These are phyloP conservation scores for Serranus cabrilla DNA, from an alignment of 2,797 vertebrate species.

Conservation along the genomic window DNA sequence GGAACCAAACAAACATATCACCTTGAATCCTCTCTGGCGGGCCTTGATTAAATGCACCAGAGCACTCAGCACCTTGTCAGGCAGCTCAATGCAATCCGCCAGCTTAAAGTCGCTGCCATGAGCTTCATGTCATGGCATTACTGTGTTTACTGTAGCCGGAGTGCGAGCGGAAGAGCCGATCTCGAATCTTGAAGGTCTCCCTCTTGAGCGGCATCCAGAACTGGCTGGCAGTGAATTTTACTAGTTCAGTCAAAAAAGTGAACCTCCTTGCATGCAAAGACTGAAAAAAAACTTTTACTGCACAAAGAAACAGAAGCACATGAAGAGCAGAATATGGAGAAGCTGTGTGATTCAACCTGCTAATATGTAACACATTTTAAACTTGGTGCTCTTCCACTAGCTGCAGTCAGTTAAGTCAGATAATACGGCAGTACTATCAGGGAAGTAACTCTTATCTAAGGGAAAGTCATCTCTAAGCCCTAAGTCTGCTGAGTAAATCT, in stretches of 20 bases:
- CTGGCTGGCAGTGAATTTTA: conserved; percentile 35
- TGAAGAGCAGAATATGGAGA: conserved; percentile 1
- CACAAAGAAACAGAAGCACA: conserved; percentile 17
- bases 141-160: conserved; percentile 61
- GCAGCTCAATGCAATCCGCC: conserved; percentile 45
- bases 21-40: conserved; percentile 61
- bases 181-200: conserved; percentile 34
- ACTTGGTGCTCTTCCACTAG: conserved; percentile 25
- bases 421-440: conserved; percentile 39
- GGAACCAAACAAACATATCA: conserved; percentile 68
- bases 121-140: conserved; percentile 58
- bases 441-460: conserved; percentile 57
- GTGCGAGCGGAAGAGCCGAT: conserved; percentile 26
- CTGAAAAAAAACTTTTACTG: background rate
- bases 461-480: conserved; percentile 40
- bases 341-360: conserved; percentile 18
- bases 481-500: conserved; percentile 65
- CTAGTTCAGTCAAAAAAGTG: conserved; percentile 42
- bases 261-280: conserved; percentile 18
- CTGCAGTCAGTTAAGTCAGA: conserved; percentile 17
- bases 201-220: conserved; percentile 35
- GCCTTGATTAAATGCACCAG: conserved; percentile 70
- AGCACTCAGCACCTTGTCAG: conserved; percentile 65
- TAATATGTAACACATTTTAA: conserved; percentile 40
- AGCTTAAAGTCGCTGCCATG: conserved; percentile 51